Conservation (phyloP, 2,888 invertebrate genomes). For the Rhagium mordax region DNA sequence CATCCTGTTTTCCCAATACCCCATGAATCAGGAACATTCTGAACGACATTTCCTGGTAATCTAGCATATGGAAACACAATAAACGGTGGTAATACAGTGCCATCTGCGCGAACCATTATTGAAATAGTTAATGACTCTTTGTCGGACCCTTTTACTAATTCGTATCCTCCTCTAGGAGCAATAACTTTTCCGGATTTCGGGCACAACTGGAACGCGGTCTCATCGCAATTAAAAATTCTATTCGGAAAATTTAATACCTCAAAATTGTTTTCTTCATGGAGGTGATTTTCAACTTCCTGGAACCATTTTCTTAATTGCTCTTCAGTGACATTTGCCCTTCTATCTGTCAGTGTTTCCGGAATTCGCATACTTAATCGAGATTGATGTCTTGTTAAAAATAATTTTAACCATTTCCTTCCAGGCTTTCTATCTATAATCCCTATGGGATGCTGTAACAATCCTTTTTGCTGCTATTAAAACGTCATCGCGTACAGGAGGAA, state of each 20-base stretch:
- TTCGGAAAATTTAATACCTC: slow-evolving; percentile 4
- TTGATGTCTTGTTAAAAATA: slow-evolving; percentile 11
- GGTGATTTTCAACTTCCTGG: slow-evolving; percentile 3
- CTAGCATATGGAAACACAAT: slow-evolving; percentile 11
- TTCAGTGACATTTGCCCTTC: slow-evolving; percentile 25
- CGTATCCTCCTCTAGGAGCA: slow-evolving; percentile 24
- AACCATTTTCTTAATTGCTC: slow-evolving; percentile 29
- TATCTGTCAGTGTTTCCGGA: neutral
- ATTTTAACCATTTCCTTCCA: neutral
- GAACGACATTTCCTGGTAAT: slow-evolving; percentile 3
- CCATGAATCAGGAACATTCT: slow-evolving; percentile 22
- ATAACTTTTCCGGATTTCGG: slow-evolving; percentile 29
- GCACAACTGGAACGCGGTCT: slow-evolving; percentile 30
- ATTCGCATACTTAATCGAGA: slow-evolving; percentile 21
- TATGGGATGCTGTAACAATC: slow-evolving; percentile 1
- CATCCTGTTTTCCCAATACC: slow-evolving; percentile 38
- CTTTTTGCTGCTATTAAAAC: slow-evolving; percentile 30
- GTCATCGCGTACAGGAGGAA: slow-evolving; percentile 19
- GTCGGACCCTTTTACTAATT: slow-evolving; percentile 14
- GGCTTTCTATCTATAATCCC: neutral
- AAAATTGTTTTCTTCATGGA: slow-evolving; percentile 21
- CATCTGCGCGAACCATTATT: slow-evolving; percentile 19
- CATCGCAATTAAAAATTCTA: slow-evolving; percentile 35
- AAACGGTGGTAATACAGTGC: slow-evolving; percentile 26
- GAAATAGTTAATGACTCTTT: slow-evolving; percentile 30